phyloP scores from a whole-genome alignment of 2,113 vertebrate species.

The Benthochromis sp. region DNA sequence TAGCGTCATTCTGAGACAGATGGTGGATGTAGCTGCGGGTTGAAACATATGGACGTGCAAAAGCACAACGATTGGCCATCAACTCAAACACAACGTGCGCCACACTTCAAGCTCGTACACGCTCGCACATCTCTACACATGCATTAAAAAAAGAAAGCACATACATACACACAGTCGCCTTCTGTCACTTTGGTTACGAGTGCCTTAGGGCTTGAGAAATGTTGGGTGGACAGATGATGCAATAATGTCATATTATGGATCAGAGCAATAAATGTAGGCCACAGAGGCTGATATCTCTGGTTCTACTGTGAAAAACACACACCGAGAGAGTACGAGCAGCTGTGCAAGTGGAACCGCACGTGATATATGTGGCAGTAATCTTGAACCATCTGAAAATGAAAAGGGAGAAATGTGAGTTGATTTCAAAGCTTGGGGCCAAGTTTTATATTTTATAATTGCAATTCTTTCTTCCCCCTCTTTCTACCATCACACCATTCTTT shows the following conservation, averaged over 20 bases:
- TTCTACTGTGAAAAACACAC: constrained; percentile 2
- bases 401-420: neutral
- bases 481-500: neutral
- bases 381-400: constrained; percentile 17
- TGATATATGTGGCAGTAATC: constrained; percentile 29
- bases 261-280: constrained; percentile 41
- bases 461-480: neutral
- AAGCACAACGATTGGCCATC: constrained; percentile 48
- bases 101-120: neutral
- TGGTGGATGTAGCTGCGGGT: constrained; percentile 60
- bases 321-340: neutral
- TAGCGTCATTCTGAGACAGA: constrained; percentile 56
- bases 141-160: neutral
- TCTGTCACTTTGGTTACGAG: constrained; percentile 50
- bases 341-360: neutral
- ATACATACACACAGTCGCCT: neutral
- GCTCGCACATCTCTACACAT: neutral
- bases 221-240: constrained; percentile 62
- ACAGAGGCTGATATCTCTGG: constrained; percentile 15
- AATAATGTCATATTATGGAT: constrained; percentile 58
- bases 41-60: constrained; percentile 58
- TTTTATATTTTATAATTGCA: constrained; percentile 22
- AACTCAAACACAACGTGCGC: constrained; percentile 55
- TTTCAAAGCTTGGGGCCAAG: constrained; percentile 1
- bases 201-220: constrained; percentile 44